Percentiles rank a stretch among this genome's conserved stretches.
phyloP scores from a whole-genome alignment of 2,797 vertebrate species.

The Paratrypauchen microcephalus region DNA sequence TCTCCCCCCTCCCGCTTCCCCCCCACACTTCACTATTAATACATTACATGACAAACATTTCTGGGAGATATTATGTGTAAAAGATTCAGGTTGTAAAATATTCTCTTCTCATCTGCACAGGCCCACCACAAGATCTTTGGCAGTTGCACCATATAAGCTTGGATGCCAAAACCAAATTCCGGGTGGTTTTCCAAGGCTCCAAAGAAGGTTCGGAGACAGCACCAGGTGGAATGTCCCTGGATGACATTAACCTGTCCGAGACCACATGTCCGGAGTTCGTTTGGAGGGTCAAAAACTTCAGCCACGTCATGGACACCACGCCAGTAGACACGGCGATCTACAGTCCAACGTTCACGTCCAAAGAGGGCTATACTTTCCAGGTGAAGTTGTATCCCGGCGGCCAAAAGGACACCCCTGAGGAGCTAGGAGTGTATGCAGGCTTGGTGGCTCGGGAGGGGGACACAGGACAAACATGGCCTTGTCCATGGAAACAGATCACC shows the following conservation, averaged over 20 bases:
- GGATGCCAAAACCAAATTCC: slow-evolving; percentile 80
- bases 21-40: no score
- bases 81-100: background rate
- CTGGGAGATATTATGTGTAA: background rate
- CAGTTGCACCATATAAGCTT: slow-evolving; percentile 84
- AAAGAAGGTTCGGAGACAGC: slow-evolving; percentile 59
- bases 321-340: slow-evolving; percentile 52
- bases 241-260: slow-evolving; percentile 93
- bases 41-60: no score
- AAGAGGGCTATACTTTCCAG: slow-evolving; percentile 89
- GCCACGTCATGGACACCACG: slow-evolving; percentile 67
- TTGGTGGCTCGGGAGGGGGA: slow-evolving; percentile 82
- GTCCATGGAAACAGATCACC: slow-evolving; percentile 89
- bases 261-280: slow-evolving; percentile 86
- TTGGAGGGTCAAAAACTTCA: slow-evolving; percentile 89
- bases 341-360: slow-evolving; percentile 85
- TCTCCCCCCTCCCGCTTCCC: no score
- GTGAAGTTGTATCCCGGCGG: slow-evolving; percentile 75
- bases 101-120: slow-evolving; percentile 36
- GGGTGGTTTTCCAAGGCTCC: slow-evolving; percentile 82
- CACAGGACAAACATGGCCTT: slow-evolving; percentile 71
- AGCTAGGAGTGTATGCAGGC: slow-evolving; percentile 78
- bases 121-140: slow-evolving; percentile 77
- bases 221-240: slow-evolving; percentile 85
- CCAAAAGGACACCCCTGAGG: slow-evolving; percentile 14